These are phyloP conservation scores for Clamator glandarius DNA, from an alignment of 2,797 vertebrate species.

Conservation along the genomic window DNA sequence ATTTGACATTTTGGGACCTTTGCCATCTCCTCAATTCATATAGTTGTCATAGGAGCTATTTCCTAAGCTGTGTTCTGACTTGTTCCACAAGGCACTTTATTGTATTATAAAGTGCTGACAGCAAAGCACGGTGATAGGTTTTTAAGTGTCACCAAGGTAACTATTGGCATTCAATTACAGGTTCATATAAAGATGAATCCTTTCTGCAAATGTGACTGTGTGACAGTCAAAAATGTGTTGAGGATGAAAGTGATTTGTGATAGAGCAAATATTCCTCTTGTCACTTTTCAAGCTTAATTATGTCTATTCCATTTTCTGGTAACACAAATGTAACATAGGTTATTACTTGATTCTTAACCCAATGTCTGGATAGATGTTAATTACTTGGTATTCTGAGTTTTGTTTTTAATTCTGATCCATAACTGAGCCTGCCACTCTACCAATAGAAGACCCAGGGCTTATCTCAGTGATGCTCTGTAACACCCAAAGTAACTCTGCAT, in stretches of 20 bases:
- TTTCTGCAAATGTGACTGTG: slow-evolving; percentile 57
- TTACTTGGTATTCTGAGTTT: not conserved
- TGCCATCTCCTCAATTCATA: slow-evolving; percentile 40
- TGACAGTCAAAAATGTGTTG: slow-evolving; percentile 32
- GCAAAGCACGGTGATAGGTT: slow-evolving; percentile 64
- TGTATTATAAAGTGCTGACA: slow-evolving; percentile 72
- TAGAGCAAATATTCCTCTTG: not conserved
- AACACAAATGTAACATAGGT: not conserved
- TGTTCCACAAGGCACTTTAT: slow-evolving; percentile 63
- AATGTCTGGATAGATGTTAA: not conserved
- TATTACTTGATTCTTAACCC: not conserved
- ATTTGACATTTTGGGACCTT: slow-evolving; percentile 60
- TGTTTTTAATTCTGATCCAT: not conserved
- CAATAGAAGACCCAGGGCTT: not conserved
- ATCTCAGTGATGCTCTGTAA: not conserved
- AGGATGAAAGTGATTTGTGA: slow-evolving; percentile 34
- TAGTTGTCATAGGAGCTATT: slow-evolving; percentile 81
- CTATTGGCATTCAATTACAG: slow-evolving; percentile 68
- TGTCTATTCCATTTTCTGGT: not conserved
- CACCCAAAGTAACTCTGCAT: not conserved
- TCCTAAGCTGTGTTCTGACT: slow-evolving; percentile 75
- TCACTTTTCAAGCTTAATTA: not conserved
- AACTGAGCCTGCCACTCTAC: not conserved
- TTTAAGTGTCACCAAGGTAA: slow-evolving; percentile 77
- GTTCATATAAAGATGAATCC: slow-evolving; percentile 73